Base-by-base conservation (phyloP, 1,140 invertebrate species). In the Euwallacea similis region DNA sequence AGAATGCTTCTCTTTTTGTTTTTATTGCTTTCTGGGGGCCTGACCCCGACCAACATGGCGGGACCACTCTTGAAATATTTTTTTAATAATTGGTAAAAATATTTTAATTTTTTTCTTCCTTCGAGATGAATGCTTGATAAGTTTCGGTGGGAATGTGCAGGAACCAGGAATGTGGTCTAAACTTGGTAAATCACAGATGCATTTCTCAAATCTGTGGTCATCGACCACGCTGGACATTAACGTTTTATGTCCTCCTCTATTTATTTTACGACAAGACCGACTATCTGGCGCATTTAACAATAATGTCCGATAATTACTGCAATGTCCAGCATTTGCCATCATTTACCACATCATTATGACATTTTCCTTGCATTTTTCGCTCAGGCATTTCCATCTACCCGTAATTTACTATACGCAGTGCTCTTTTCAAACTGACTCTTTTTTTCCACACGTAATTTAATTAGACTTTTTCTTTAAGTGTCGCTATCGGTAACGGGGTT, bases 271-370 rank as follows among this genome's bases (percentile, higher is more conserved):
- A 61, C 44, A 46, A 63, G 61, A 16, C 63, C 63, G 50, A 65
- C 54, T 65, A 65, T 54, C 63, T 65, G 63, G 21, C 41, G 65
- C 58, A 66, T 56, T 66, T 66, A 66, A 66, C 55, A 60, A 55
- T 60, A 68, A 68, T 68, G 66, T 68, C 60, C 66, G 59, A 68
- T 68, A 68, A 68, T 68, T 68, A 68, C 66, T 68, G 53, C 44
- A 59, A 68, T 60, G 56, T 50, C 56, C 66, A 68, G 55, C 41
- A 68, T 68, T 68, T 68, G 41, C 66, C 42, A 68, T 68, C 66
- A 68, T 68, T 68, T 68, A 61, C 59, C 59, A 61, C 59, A 43
- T 61, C 59, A 21, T 61, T 54, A 66, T 58, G 65, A 58, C 54
- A 66, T 68, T 66, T 66, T 21, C 64, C 13, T 56, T 41, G 42